Conservation (phyloP, 2,113 vertebrate genomes). For the Pterocles gutturalis region DNA sequence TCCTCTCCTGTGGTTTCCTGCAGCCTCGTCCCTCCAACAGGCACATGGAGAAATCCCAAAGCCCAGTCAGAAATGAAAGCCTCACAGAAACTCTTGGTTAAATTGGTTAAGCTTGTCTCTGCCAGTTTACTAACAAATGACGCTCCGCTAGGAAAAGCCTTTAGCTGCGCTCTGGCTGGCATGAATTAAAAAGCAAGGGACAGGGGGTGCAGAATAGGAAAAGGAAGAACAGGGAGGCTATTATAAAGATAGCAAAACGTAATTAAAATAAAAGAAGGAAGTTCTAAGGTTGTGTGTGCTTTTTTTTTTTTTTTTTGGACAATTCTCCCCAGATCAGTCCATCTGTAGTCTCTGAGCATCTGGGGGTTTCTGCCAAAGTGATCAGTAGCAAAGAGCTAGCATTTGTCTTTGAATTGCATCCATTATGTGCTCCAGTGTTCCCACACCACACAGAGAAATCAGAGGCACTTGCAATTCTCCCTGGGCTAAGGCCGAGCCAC, state of each 20-base stretch:
- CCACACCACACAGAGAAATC: not conserved
- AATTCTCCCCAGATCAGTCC: not conserved
- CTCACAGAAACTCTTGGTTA: not conserved
- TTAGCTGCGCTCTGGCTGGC: not conserved
- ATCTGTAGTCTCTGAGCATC: conserved; percentile 45
- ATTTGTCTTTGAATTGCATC: conserved; percentile 23
- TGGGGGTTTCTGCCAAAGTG: conserved; percentile 37
- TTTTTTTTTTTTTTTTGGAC: not conserved
- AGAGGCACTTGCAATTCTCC: not conserved
- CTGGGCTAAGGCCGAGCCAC: not conserved
- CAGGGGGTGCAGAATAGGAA: not conserved
- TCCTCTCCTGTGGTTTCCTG: not conserved
- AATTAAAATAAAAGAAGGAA: not conserved
- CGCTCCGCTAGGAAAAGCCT: not conserved
- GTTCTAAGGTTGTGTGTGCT: not conserved
- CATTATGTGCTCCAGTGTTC: conserved; percentile 23
- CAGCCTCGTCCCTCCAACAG: not conserved
- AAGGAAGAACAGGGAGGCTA: not conserved
- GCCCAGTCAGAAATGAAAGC: not conserved
- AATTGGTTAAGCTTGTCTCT: not conserved
- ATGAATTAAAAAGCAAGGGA: not conserved
- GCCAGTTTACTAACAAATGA: not conserved
- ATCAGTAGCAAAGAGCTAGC: conserved; percentile 36
- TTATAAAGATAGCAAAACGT: not conserved
- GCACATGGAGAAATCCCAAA: not conserved